Evolutionary conservation across 1,140 invertebrate species (phyloP).

Genomic region (Leptoteleia sp.): DNA sequence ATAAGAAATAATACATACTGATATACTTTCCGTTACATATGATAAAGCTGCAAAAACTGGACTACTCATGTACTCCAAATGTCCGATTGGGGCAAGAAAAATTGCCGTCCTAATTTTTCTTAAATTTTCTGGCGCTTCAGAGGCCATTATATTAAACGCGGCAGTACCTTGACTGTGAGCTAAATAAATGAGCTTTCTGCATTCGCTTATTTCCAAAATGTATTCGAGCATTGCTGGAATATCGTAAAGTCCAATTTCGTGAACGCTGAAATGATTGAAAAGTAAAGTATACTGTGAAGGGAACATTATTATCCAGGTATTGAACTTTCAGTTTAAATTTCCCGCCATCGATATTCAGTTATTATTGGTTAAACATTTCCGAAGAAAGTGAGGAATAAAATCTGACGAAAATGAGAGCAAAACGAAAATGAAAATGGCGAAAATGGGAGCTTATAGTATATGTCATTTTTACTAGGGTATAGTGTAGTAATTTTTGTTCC

Average conservation of each 20-base stretch:
- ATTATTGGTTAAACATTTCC: no score
- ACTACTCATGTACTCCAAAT: slow-evolving; percentile 74
- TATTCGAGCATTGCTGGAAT: slow-evolving; percentile 88
- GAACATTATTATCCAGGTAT: no score
- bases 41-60: slow-evolving; percentile 75
- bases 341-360: no score
- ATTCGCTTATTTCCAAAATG: slow-evolving; percentile 81
- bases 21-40: slow-evolving; percentile 9
- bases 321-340: no score
- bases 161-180: slow-evolving; percentile 86
- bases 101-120: slow-evolving; percentile 81
- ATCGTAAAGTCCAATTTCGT: slow-evolving; percentile 89
- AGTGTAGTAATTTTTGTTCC: no score
- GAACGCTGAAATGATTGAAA: slow-evolving; percentile 78
- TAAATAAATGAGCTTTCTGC: slow-evolving; percentile 83
- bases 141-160: slow-evolving; percentile 84
- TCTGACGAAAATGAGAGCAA: no score
- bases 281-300: no score
- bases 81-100: slow-evolving; percentile 83
- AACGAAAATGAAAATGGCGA: no score
- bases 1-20: slow-evolving; percentile 19
- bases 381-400: no score
- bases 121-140: slow-evolving; percentile 83
- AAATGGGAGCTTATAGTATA: no score
- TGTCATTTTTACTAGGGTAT: no score